These are phyloP conservation scores for Vireo griseus DNA, from an alignment of 2,797 vertebrate genomes.

Conservation along the genomic window DNA sequence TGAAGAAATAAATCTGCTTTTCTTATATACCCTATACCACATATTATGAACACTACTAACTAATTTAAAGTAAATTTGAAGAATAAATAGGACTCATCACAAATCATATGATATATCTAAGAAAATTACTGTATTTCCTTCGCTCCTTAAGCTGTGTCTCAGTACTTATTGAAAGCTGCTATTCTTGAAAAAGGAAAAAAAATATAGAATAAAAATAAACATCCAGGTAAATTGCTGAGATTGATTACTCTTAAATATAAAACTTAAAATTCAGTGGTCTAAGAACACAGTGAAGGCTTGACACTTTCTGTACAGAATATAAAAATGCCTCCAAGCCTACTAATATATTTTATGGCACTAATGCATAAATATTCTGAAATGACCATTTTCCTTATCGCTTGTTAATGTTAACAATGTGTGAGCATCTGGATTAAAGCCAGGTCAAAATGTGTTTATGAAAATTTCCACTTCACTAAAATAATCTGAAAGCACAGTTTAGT, in stretches of 20 bases:
- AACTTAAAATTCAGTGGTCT: neutral
- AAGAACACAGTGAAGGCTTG: neutral
- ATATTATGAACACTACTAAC: neutral
- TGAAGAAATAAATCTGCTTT: neutral
- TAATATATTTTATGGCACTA: neutral
- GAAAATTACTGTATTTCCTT: neutral
- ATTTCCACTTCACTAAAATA: neutral
- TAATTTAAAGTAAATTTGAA: neutral
- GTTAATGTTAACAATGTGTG: neutral
- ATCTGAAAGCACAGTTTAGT: neutral
- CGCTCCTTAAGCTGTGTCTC: neutral
- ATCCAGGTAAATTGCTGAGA: neutral
- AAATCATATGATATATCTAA: neutral
- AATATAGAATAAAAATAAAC: neutral
- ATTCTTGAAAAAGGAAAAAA: neutral
- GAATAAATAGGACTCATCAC: neutral
- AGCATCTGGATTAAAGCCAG: neutral
- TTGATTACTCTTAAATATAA: neutral
- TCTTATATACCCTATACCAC: neutral
- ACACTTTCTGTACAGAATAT: neutral
- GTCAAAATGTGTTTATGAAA: neutral
- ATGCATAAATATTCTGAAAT: neutral
- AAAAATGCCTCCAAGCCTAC: neutral
- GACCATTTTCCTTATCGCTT: neutral
- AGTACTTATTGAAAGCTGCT: neutral